phyloP scores from a whole-genome alignment of 2,113 vertebrate genomes.

The Pterocles gutturalis region DNA sequence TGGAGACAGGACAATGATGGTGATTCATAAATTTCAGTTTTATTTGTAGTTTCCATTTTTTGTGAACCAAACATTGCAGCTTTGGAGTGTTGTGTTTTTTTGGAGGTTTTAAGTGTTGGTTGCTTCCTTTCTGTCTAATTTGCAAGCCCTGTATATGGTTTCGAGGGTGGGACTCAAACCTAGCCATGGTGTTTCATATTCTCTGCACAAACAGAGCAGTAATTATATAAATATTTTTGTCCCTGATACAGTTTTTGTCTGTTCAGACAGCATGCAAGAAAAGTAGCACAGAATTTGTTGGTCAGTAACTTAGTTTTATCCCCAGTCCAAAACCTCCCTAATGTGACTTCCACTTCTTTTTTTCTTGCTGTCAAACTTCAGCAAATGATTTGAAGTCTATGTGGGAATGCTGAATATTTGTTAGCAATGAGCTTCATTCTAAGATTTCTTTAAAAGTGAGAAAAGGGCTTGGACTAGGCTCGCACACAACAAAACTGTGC shows the following conservation, averaged over 20 bases:
- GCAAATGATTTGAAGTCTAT: neutral
- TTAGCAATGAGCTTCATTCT: neutral
- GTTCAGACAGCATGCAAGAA: neutral
- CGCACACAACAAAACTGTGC: neutral
- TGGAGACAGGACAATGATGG: neutral
- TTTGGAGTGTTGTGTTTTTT: neutral
- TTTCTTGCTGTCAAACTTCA: neutral
- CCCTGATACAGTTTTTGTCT: neutral
- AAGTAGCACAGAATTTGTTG: neutral
- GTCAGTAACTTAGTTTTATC: neutral
- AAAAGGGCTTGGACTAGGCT: neutral
- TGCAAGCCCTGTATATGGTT: neutral
- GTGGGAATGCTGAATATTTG: neutral
- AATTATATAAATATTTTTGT: neutral
- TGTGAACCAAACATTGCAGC: neutral
- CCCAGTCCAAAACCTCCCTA: neutral
- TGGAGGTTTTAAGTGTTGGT: neutral
- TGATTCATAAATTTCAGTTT: neutral
- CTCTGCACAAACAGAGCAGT: neutral
- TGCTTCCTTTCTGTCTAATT: neutral
- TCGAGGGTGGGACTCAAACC: neutral
- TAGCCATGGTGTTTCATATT: neutral
- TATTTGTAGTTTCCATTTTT: neutral
- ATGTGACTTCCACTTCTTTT: neutral
- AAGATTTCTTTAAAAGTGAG: neutral